These are phyloP conservation scores for Harmothoe impar DNA, from an alignment of 2,888 invertebrate genomes.

Conservation along the genomic window DNA sequence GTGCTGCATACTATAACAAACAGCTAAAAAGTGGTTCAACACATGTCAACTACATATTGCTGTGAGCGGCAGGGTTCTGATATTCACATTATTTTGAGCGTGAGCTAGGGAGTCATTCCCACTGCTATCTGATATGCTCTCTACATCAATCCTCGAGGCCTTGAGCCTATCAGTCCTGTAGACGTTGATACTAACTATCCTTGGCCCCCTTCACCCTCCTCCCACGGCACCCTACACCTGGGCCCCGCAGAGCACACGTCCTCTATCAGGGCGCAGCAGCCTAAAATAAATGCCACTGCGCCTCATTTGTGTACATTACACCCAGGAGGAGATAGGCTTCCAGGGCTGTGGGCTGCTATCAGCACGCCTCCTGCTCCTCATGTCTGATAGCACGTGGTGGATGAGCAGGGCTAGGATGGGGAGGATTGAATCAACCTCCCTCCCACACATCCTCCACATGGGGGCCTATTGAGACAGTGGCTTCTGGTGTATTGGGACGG, in stretches of 20 bases:
- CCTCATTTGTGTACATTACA: constrained; percentile 55
- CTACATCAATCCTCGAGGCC: not conserved
- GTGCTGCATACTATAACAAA: not conserved
- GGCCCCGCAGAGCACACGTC: not conserved
- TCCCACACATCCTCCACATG: no score
- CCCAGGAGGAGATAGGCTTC: constrained; percentile 26
- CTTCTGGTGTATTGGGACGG: no score
- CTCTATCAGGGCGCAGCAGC: constrained; percentile 4
- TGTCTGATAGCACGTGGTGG: not conserved
- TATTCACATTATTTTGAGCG: no score
- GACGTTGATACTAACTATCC: constrained; percentile 3
- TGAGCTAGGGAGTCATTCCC: not conserved
- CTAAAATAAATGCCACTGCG: constrained; percentile 44
- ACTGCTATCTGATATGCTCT: not conserved
- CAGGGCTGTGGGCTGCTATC: constrained; percentile 38
- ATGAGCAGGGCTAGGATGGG: not conserved
- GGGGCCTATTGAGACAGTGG: no score
- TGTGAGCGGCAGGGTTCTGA: no score
- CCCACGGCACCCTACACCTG: not conserved
- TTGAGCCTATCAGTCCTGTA: not conserved
- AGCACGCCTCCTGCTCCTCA: constrained; percentile 10
- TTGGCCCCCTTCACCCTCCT: not conserved
- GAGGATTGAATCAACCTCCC: no score
- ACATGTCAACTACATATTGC: no score
- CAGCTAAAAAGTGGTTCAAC: no score